Conservation (phyloP, 2,888 invertebrate genomes). For the Diadegma fenestrale region DNA sequence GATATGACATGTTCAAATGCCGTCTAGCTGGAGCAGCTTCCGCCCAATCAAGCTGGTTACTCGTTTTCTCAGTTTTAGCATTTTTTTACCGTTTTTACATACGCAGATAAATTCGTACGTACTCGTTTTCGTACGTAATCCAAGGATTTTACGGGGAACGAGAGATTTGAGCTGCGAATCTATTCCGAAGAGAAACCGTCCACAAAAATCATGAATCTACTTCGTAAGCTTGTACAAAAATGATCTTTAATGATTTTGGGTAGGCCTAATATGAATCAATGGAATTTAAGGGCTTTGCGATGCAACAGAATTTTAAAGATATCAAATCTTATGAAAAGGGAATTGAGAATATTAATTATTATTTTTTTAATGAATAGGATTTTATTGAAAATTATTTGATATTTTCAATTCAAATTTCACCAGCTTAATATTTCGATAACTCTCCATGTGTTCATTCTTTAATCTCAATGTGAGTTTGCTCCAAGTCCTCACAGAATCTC, state of each 20-base stretch:
- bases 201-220: slow-evolving; percentile 33
- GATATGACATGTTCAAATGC: slow-evolving; percentile 96
- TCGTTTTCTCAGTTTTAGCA: slow-evolving; percentile 75
- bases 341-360: neutral
- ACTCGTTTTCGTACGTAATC: neutral
- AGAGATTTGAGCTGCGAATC: neutral
- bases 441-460: slow-evolving; percentile 4
- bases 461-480: neutral
- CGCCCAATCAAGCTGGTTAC: slow-evolving; percentile 87
- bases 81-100: slow-evolving; percentile 72
- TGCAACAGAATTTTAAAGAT: neutral
- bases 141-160: neutral
- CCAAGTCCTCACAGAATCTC: neutral
- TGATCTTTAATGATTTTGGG: neutral
- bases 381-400: neutral
- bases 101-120: slow-evolving; percentile 66
- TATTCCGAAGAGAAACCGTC: slow-evolving; percentile 40
- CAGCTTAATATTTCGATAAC: neutral
- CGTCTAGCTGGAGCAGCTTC: slow-evolving; percentile 93
- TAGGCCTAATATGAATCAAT: neutral
- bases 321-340: neutral
- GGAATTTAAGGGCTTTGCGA: neutral
- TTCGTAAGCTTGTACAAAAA: slow-evolving; percentile 31
- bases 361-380: neutral
- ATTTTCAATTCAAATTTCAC: neutral